Evolutionary conservation across 2,113 vertebrate genomes (phyloP).

Genomic region (Hystrix brachyura): DNA sequence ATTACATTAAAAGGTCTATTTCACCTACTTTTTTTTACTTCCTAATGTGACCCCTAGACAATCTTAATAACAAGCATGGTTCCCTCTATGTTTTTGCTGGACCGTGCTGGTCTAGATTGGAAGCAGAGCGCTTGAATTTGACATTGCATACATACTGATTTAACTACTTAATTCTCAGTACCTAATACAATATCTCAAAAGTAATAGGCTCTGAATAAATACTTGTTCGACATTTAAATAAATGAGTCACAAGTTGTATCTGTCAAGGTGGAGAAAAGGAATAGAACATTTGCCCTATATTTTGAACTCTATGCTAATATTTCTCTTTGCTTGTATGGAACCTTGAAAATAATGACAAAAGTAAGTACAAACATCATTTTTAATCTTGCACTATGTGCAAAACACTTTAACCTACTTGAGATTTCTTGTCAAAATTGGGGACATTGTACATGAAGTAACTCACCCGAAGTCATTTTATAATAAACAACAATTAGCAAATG

Average conservation of each 20-base stretch:
- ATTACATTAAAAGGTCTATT: background rate
- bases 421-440: background rate
- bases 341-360: background rate
- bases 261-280: background rate
- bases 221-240: background rate
- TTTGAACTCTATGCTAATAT: conserved; percentile 4
- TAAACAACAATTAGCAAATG: background rate
- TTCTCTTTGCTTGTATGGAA: background rate
- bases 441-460: background rate
- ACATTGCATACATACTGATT: background rate
- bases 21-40: background rate
- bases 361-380: background rate
- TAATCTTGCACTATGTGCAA: background rate
- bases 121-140: background rate
- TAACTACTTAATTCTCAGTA: background rate
- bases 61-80: background rate
- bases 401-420: background rate
- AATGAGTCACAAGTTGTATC: background rate
- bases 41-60: background rate
- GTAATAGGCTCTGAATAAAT: background rate
- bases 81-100: background rate
- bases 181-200: background rate
- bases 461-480: background rate
- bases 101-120: background rate
- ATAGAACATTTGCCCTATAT: background rate